Percentiles rank a stretch among this genome's conserved stretches.
phyloP scores from a whole-genome alignment of 2,888 invertebrate genomes.

The Rhagophthalmus giganteus region DNA sequence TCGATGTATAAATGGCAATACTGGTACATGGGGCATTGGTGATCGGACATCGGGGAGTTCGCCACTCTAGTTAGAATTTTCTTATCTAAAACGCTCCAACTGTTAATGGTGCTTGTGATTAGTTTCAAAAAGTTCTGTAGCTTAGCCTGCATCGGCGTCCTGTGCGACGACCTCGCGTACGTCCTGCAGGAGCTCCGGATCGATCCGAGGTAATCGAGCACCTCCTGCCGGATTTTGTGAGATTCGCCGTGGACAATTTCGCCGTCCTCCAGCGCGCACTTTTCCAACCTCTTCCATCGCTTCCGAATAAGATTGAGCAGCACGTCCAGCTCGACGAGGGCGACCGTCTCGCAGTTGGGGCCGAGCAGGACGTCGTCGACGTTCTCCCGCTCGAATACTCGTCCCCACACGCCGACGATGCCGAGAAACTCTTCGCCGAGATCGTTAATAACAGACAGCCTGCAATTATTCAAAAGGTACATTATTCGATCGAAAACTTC shows the following conservation, averaged over 20 bases:
- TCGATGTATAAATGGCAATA: slow-evolving; percentile 38
- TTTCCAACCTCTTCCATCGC: background rate
- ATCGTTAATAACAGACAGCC: no score
- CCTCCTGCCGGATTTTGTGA: background rate
- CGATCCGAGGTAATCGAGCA: background rate
- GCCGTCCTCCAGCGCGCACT: background rate
- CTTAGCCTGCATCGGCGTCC: no score
- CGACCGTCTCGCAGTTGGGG: no score
- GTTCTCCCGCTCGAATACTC: no score
- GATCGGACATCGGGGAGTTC: slow-evolving; percentile 13
- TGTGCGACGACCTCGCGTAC: background rate
- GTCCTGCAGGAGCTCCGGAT: background rate
- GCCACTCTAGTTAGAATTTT: slow-evolving; percentile 23
- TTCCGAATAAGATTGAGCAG: background rate
- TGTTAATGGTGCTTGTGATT: slow-evolving; percentile 26
- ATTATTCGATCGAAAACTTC: no score
- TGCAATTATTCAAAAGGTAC: no score
- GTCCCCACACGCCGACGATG: no score
- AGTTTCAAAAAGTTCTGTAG: slow-evolving; percentile 5
- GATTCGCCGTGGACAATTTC: background rate
- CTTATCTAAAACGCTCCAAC: slow-evolving; percentile 27
- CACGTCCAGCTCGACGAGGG: background rate
- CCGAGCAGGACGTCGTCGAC: no score
- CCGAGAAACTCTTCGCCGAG: no score
- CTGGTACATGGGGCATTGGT: slow-evolving; percentile 23